phyloP scores from a whole-genome alignment of 92 coral and sea anemone genomes.

The Isaurus tuberculatus region DNA sequence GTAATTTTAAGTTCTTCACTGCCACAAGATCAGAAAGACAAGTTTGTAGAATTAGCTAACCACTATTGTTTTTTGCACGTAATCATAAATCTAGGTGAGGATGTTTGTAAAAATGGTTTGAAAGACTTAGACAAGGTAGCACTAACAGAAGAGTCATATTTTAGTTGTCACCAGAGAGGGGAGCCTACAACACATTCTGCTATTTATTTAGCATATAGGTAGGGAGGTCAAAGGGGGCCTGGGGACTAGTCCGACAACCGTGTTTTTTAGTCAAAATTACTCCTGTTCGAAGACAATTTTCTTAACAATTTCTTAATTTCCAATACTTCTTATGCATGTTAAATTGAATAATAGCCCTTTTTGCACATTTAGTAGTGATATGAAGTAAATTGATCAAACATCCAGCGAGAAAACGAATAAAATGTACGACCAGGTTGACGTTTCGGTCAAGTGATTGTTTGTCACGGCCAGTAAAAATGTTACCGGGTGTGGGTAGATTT shows the following conservation, averaged over 20 bases:
- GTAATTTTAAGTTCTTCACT: too few relatives aligned
- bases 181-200: not conserved
- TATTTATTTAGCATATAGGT: not conserved
- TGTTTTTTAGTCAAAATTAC: not conserved
- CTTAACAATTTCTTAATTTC: not conserved
- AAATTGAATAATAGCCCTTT: slow-evolving; percentile 1
- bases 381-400: slow-evolving; percentile 12
- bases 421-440: not conserved
- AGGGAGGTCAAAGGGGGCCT: slow-evolving; percentile 23
- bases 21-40: too few relatives aligned
- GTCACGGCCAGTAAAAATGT: slow-evolving; percentile 7
- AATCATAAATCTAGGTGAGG: slow-evolving; percentile 26
- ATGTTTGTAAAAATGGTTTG: slow-evolving; percentile 26
- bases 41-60: too few relatives aligned
- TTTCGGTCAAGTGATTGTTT: slow-evolving; percentile 1
- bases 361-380: not conserved
- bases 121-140: slow-evolving; percentile 18
- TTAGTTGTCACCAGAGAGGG: not conserved
- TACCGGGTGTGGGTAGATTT: slow-evolving; percentile 6
- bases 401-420: slow-evolving; percentile 12
- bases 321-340: not conserved
- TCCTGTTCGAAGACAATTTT: slow-evolving; percentile 18
- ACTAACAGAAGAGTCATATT: not conserved
- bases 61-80: too few relatives aligned
- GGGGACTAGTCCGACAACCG: slow-evolving; percentile 14